Evolutionary conservation across 2,888 invertebrate genomes (phyloP).

Genomic region (Troilus luridus): DNA sequence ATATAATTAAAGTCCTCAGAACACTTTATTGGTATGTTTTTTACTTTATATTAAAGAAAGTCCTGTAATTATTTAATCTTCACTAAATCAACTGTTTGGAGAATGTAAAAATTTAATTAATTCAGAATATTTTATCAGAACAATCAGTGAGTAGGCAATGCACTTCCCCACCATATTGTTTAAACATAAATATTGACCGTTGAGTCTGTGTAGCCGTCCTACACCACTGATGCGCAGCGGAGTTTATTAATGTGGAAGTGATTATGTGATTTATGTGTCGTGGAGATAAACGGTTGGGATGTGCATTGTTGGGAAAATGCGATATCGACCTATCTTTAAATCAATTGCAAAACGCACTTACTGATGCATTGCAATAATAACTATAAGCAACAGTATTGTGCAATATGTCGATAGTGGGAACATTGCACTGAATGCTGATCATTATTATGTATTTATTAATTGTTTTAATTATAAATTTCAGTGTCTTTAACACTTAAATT

Average conservation of each 20-base stretch:
- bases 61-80: too few relatives aligned
- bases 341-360: background rate
- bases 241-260: constrained; percentile 3
- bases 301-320: background rate
- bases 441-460: too few relatives aligned
- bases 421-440: too few relatives aligned
- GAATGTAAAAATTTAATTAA: background rate
- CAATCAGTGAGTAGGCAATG: background rate
- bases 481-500: too few relatives aligned
- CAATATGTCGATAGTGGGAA: too few relatives aligned
- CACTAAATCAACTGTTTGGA: too few relatives aligned
- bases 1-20: too few relatives aligned
- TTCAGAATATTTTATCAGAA: background rate
- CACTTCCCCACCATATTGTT: background rate
- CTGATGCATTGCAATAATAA: background rate
- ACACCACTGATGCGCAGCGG: background rate
- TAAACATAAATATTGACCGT: background rate
- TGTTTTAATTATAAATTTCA: too few relatives aligned
- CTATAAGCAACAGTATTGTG: background rate
- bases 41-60: too few relatives aligned
- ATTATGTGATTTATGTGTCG: background rate
- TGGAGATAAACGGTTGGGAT: background rate
- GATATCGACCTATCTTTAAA: background rate
- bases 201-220: background rate
- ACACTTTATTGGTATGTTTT: too few relatives aligned